Percentiles rank a stretch among this genome's conserved stretches.
These are phyloP conservation scores for Tragelaphus imberbis DNA, from an alignment of 2,113 vertebrate species.

Conservation along the genomic window DNA sequence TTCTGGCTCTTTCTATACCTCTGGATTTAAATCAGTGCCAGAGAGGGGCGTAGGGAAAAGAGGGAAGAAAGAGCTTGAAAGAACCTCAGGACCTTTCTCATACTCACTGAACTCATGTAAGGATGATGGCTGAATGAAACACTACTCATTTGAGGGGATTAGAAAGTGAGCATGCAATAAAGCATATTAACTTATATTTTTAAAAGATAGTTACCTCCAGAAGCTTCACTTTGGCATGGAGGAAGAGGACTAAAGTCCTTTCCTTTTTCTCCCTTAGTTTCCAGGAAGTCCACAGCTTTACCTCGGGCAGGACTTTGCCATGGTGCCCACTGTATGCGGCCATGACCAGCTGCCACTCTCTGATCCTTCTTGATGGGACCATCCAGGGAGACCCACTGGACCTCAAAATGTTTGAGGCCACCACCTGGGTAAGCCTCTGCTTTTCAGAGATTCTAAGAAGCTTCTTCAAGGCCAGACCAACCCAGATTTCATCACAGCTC, in stretches of 20 bases:
- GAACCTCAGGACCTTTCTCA: not conserved
- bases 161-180: not conserved
- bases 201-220: not conserved
- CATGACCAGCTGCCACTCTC: conserved; percentile 76
- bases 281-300: conserved; percentile 70
- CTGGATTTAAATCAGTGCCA: not conserved
- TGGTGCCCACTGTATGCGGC: conserved; percentile 67
- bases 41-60: not conserved
- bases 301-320: conserved; percentile 27
- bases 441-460: not conserved
- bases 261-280: conserved; percentile 67
- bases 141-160: not conserved
- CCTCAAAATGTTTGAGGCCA: conserved; percentile 77
- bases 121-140: not conserved
- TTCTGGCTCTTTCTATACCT: not conserved
- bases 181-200: not conserved
- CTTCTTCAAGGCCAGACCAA: not conserved
- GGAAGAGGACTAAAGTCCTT: not conserved
- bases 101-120: not conserved
- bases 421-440: conserved; percentile 70
- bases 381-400: conserved; percentile 78
- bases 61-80: not conserved
- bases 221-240: not conserved
- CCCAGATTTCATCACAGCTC: not conserved
- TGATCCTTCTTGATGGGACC: conserved; percentile 68